Conservation (phyloP, 2,113 vertebrate species). For the Pluvianellus socialis region DNA sequence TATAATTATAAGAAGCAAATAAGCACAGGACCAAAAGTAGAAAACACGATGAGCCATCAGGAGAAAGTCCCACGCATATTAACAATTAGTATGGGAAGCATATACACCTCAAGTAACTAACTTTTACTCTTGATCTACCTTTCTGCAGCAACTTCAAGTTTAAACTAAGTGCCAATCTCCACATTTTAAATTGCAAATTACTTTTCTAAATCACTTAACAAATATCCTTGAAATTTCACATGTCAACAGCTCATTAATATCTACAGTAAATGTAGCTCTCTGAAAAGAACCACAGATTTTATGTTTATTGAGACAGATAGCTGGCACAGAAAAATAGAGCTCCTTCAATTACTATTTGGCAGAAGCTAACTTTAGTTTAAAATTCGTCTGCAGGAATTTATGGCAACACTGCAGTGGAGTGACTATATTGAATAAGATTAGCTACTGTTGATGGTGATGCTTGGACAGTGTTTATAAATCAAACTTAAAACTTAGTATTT, state of each 20-base stretch:
- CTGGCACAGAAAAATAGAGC: constrained; percentile 68
- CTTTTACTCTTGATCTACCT: constrained; percentile 41
- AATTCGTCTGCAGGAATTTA: constrained; percentile 72
- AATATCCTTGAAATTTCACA: constrained; percentile 76
- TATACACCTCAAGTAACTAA: constrained; percentile 21
- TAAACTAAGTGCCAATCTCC: constrained; percentile 62
- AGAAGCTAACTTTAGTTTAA: constrained; percentile 77
- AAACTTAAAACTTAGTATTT: constrained; percentile 61
- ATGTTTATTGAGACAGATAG: constrained; percentile 74
- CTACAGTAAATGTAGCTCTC: constrained; percentile 69
- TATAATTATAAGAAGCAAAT: neutral
- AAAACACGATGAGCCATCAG: neutral
- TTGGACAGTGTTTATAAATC: constrained; percentile 70
- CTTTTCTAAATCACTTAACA: constrained; percentile 75
- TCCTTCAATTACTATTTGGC: constrained; percentile 75
- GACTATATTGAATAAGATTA: constrained; percentile 76
- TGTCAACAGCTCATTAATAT: constrained; percentile 77
- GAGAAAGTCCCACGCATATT: neutral
- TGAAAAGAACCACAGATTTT: constrained; percentile 70
- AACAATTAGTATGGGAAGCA: constrained; percentile 12
- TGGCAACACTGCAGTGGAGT: constrained; percentile 67
- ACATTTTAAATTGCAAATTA: constrained; percentile 75
- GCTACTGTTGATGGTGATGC: constrained; percentile 60
- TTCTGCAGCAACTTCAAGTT: constrained; percentile 56
- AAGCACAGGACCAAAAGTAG: neutral